phyloP scores from a whole-genome alignment of 2,113 vertebrate genomes.

The Nanorana parkeri region DNA sequence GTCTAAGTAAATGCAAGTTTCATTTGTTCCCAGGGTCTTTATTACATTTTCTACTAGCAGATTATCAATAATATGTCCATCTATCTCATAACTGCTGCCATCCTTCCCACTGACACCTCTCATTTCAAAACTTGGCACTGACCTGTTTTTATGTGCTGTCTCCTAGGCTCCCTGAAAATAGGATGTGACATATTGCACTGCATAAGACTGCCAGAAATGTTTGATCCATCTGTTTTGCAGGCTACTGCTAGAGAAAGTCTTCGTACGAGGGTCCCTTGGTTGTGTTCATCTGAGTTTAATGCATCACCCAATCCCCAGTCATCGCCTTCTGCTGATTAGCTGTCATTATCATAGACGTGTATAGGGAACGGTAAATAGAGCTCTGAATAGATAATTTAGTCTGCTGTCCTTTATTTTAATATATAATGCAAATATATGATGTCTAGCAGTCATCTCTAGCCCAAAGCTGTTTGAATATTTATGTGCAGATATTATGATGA shows the following conservation, averaged over 20 bases:
- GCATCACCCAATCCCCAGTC: conserved; percentile 6
- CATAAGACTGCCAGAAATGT: neutral
- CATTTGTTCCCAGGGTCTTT: too few species aligned
- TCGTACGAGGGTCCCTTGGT: conserved; percentile 5
- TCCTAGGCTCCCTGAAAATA: conserved; percentile 8
- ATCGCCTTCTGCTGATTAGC: conserved; percentile 23
- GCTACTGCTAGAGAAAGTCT: conserved; percentile 8
- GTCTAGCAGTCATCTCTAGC: conserved; percentile 13
- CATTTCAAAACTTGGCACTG: conserved; percentile 25
- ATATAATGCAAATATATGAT: conserved; percentile 42
- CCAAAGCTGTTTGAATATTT: conserved; percentile 33
- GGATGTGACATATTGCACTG: conserved; percentile 10
- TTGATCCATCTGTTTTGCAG: conserved; percentile 30
- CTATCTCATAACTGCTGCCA: conserved; percentile 3
- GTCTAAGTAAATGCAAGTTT: too few species aligned
- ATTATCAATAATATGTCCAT: neutral
- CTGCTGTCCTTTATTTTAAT: conserved; percentile 3
- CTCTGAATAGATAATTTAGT: conserved; percentile 30
- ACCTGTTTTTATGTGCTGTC: neutral
- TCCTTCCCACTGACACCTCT: conserved; percentile 7
- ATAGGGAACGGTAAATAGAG: conserved; percentile 18
- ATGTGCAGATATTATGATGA: neutral
- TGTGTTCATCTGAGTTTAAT: conserved; percentile 12
- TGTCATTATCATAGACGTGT: conserved; percentile 12
- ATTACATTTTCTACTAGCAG: too few species aligned